Conservation (phyloP, 2,888 invertebrate genomes). For the Papilio gigon region DNA sequence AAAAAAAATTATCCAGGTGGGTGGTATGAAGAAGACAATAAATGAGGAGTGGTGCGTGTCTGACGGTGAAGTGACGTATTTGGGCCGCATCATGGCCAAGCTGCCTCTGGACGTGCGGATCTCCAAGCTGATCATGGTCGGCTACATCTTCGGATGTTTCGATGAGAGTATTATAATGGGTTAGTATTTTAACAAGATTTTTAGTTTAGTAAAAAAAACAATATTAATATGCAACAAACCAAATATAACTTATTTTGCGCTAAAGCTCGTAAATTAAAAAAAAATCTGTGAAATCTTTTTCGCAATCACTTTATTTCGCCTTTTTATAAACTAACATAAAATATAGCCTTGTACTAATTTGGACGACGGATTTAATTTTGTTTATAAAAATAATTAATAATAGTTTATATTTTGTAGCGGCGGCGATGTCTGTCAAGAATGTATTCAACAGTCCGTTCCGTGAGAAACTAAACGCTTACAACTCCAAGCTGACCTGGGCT, state of each 20-base stretch:
- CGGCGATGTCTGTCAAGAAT: conserved; percentile 90
- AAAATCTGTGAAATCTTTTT: too few species aligned
- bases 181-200: conserved; percentile 43
- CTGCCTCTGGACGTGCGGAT: conserved; percentile 92
- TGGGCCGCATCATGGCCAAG: conserved; percentile 91
- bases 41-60: conserved; percentile 77
- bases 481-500: conserved; percentile 91
- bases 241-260: too few species aligned
- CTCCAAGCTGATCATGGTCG: conserved; percentile 92
- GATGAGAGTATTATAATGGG: conserved; percentile 93
- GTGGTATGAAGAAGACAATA: conserved; percentile 86
- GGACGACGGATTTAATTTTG: conserved; percentile 1
- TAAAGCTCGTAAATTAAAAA: too few species aligned
- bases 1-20: conserved; percentile 81
- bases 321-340: not conserved
- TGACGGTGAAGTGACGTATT: conserved; percentile 94
- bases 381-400: not conserved
- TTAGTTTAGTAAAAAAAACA: conserved; percentile 35
- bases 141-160: conserved; percentile 92
- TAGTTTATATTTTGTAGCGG: conserved; percentile 80
- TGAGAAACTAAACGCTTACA: conserved; percentile 86
- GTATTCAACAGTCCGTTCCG: conserved; percentile 90
- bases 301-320: not conserved
- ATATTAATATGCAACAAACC: too few species aligned
- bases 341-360: too few species aligned